These are phyloP conservation scores for Barbus barbus DNA, from an alignment of 2,113 vertebrate genomes.

Conservation along the genomic window DNA sequence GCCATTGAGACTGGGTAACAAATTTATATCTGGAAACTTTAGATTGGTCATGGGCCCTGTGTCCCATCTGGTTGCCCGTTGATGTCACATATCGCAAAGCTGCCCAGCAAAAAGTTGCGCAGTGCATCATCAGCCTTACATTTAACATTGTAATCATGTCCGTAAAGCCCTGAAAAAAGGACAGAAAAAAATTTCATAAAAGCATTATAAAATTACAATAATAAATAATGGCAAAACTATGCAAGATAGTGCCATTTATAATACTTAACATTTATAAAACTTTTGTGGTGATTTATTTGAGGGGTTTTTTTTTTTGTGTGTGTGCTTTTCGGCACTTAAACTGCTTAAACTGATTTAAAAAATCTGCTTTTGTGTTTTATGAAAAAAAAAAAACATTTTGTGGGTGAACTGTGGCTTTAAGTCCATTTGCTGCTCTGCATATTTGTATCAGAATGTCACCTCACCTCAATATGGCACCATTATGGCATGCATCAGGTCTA, in stretches of 20 bases:
- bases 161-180: background rate
- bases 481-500: background rate
- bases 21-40: too few relatives aligned
- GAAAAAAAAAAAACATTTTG: background rate
- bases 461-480: slow-evolving; percentile 6
- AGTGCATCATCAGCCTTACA: background rate
- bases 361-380: background rate
- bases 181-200: background rate
- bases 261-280: background rate
- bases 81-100: too few relatives aligned
- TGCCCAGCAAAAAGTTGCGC: too few relatives aligned
- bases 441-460: background rate
- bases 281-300: background rate
- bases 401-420: background rate
- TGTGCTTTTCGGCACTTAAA: background rate
- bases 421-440: background rate
- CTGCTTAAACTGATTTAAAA: background rate
- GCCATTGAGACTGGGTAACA: too few relatives aligned
- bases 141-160: background rate
- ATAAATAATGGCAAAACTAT: too few relatives aligned
- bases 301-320: background rate
- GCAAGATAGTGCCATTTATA: too few relatives aligned
- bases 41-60: too few relatives aligned
- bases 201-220: background rate
- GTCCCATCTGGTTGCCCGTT: too few relatives aligned